phyloP scores from a whole-genome alignment of 1,140 invertebrate species.

The Drosophila pallidifrons region DNA sequence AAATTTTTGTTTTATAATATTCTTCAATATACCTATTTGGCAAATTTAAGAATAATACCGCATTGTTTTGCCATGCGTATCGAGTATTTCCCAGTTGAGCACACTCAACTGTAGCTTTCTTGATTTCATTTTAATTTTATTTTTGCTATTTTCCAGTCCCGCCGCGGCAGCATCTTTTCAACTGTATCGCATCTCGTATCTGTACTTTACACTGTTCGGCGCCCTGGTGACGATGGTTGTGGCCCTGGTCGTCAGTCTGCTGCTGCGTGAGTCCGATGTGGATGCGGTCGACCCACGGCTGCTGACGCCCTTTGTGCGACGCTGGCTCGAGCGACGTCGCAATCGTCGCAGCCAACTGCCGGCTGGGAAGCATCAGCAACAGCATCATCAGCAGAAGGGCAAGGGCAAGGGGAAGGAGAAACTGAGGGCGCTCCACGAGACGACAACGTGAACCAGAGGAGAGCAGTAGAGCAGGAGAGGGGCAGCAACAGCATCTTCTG shows the following conservation, averaged over 20 bases:
- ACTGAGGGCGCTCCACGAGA: slow-evolving; percentile 45
- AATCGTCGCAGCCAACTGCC: slow-evolving; percentile 50
- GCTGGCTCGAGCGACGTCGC: slow-evolving; percentile 86
- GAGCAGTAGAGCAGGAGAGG: too few relatives aligned
- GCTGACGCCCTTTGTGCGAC: slow-evolving; percentile 89
- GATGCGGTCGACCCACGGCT: slow-evolving; percentile 87
- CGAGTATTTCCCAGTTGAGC: too few relatives aligned
- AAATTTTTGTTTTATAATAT: too few relatives aligned
- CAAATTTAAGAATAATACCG: too few relatives aligned
- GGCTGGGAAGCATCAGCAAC: background rate
- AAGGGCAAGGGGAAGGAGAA: slow-evolving; percentile 12
- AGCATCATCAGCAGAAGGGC: background rate
- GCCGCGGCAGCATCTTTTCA: slow-evolving; percentile 50
- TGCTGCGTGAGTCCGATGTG: slow-evolving; percentile 86
- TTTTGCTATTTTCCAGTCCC: slow-evolving; percentile 16
- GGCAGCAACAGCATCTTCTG: slow-evolving; percentile 18
- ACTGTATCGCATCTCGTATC: slow-evolving; percentile 87
- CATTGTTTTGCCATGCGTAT: too few relatives aligned
- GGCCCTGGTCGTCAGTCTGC: slow-evolving; percentile 87
- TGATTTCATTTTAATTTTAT: background rate
- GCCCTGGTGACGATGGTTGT: slow-evolving; percentile 89
- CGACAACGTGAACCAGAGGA: slow-evolving; percentile 46
- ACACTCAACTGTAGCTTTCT: too few relatives aligned
- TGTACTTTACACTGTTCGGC: slow-evolving; percentile 89
- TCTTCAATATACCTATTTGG: too few relatives aligned